Percentiles rank a stretch among this genome's conserved stretches.
Conservation (phyloP, 2,797 vertebrate species). For the Lagocephalus sceleratus region DNA sequence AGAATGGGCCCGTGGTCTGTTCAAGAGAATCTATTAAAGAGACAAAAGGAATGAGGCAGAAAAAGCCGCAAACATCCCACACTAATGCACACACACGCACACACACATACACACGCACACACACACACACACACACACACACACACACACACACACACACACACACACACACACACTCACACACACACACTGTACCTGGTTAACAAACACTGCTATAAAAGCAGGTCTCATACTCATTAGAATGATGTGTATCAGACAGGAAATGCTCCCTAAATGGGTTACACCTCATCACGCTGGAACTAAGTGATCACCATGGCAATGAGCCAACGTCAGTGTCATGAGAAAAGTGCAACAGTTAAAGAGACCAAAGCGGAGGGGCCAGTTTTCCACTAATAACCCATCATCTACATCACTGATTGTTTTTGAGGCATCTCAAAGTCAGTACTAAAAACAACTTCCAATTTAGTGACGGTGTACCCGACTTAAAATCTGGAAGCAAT, state of each 20-base stretch:
- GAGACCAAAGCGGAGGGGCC: constrained; percentile 13
- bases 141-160: constrained; percentile 11
- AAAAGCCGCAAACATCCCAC: constrained; percentile 9
- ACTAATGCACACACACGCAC: constrained; percentile 1
- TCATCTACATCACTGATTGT: no score
- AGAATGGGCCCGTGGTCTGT: constrained; percentile 9
- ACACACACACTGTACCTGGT: constrained; percentile 47
- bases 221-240: constrained; percentile 65
- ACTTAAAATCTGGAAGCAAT: constrained; percentile 64
- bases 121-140: constrained; percentile 13
- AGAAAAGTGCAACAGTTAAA: constrained; percentile 48
- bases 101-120: constrained; percentile 15
- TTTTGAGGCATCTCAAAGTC: constrained; percentile 7
- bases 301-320: constrained; percentile 65
- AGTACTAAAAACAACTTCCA: constrained; percentile 27
- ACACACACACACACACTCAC: constrained; percentile 3
- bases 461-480: constrained; percentile 40
- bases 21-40: constrained; percentile 24
- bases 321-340: constrained; percentile 60
- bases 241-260: constrained; percentile 72
- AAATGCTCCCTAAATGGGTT: constrained; percentile 73
- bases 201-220: constrained; percentile 71
- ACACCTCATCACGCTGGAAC: constrained; percentile 69
- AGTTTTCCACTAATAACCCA: constrained; percentile 5
- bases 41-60: constrained; percentile 16